phyloP scores from a whole-genome alignment of 2,888 invertebrate species.

The Thalpophila matura region DNA sequence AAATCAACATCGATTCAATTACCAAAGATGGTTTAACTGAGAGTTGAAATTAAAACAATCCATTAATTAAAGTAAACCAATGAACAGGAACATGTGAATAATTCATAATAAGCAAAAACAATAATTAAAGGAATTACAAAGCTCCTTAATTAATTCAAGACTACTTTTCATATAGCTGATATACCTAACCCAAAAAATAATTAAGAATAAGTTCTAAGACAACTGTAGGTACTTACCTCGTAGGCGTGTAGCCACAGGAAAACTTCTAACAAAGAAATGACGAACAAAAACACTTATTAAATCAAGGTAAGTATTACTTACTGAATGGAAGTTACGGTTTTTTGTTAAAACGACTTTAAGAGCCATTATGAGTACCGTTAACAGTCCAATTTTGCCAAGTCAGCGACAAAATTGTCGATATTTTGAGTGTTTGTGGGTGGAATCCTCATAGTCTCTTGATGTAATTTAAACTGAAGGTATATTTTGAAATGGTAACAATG shows the following conservation, averaged over 20 bases:
- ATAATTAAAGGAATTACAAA: not conserved
- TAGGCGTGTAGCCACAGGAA: conserved; percentile 15
- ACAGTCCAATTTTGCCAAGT: conserved; percentile 52
- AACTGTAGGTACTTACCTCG: not conserved
- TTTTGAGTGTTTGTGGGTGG: conserved; percentile 51
- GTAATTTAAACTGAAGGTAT: conserved; percentile 5
- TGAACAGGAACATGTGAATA: not conserved
- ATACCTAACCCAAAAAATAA: not conserved
- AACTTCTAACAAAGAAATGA: conserved; percentile 31
- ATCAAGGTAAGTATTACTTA: conserved; percentile 48
- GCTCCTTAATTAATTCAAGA: not conserved
- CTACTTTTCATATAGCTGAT: not conserved
- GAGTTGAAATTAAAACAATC: not conserved
- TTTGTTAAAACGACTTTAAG: conserved; percentile 54
- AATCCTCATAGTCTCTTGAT: conserved; percentile 17
- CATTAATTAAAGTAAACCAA: not conserved
- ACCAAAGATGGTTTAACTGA: not conserved
- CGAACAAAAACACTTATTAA: conserved; percentile 52
- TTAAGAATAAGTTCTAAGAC: conserved; percentile 9
- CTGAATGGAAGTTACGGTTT: conserved; percentile 47
- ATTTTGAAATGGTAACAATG: conserved; percentile 31
- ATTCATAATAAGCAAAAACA: not conserved
- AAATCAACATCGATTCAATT: not conserved
- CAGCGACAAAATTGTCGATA: conserved; percentile 42
- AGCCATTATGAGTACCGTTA: conserved; percentile 51